Percentiles rank a stretch among this genome's conserved stretches.
phyloP scores from a whole-genome alignment of 2,888 invertebrate genomes.

The Eudemis profundana region DNA sequence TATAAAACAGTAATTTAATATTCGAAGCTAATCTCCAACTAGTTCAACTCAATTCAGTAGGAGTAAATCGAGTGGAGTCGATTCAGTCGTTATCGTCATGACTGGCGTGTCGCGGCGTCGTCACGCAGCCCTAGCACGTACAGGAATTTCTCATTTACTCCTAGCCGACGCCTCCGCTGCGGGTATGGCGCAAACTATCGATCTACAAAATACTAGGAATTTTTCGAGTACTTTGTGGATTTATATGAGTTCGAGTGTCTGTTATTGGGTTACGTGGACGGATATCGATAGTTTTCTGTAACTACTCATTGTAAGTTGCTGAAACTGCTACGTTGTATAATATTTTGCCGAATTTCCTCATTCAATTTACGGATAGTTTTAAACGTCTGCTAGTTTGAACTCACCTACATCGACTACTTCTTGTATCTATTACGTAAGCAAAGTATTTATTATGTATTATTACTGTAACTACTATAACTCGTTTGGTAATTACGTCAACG shows the following conservation, averaged over 20 bases:
- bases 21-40: conserved; percentile 34
- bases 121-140: conserved; percentile 53
- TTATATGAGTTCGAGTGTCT: background rate
- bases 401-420: too few relatives aligned
- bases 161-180: conserved; percentile 48
- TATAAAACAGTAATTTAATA: too few relatives aligned
- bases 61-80: conserved; percentile 37
- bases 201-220: conserved; percentile 22
- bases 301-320: too few relatives aligned
- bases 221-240: background rate
- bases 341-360: too few relatives aligned
- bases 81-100: conserved; percentile 43
- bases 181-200: conserved; percentile 32
- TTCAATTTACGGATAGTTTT: too few relatives aligned
- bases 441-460: too few relatives aligned
- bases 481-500: too few relatives aligned
- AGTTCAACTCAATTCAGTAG: conserved; percentile 34
- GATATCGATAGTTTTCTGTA: too few relatives aligned
- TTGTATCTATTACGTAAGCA: too few relatives aligned
- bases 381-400: too few relatives aligned
- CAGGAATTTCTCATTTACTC: conserved; percentile 76
- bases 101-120: conserved; percentile 20
- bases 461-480: too few relatives aligned
- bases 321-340: too few relatives aligned
- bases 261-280: background rate